A percentile compares a stretch with the other conserved stretches of the same genome.
Evolutionary conservation across 2,888 invertebrate genomes (phyloP).

Genomic region (Tipula helvola): DNA sequence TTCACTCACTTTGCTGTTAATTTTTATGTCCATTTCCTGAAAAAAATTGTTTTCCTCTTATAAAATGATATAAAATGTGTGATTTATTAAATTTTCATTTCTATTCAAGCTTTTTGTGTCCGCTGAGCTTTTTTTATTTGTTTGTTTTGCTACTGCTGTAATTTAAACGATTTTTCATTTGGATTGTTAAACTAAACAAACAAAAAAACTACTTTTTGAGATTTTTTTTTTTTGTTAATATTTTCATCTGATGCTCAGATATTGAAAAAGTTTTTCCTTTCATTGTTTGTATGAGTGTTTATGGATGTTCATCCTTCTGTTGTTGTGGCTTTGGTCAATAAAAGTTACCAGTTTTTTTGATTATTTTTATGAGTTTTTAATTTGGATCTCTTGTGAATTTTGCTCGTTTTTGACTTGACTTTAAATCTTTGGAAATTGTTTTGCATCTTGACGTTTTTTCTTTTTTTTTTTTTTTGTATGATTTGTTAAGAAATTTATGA

Average conservation of each 20-base stretch:
- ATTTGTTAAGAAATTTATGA: background rate
- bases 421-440: background rate
- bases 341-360: background rate
- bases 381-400: background rate
- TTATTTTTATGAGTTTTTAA: background rate
- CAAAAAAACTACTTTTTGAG: background rate
- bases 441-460: background rate
- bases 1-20: background rate
- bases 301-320: background rate
- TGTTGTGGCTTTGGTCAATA: background rate
- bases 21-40: background rate
- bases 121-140: background rate
- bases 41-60: background rate
- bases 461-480: background rate
- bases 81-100: background rate
- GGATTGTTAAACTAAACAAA: background rate
- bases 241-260: background rate
- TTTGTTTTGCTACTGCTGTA: background rate
- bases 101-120: background rate
- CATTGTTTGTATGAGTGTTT: background rate
- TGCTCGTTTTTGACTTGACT: background rate
- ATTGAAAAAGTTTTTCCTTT: background rate
- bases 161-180: background rate
- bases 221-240: background rate
- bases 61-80: background rate